A percentile compares a stretch with the other conserved stretches of the same genome.
These are phyloP conservation scores for Prunella himalayana DNA, from an alignment of 2,113 vertebrate species.

Conservation along the genomic window DNA sequence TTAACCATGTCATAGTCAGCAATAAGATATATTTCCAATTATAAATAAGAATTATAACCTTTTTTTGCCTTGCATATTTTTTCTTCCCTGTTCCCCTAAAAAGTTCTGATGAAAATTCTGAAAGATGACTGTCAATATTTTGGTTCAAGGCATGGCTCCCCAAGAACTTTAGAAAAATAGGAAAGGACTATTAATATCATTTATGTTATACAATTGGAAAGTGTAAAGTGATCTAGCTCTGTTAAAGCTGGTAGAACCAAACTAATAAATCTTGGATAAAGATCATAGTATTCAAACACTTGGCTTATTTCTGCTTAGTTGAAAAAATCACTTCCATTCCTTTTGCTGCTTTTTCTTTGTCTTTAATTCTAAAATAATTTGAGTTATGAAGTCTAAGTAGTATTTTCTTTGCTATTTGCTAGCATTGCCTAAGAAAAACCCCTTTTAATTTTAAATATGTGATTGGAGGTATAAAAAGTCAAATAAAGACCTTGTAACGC, in stretches of 20 bases:
- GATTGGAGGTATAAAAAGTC: neutral
- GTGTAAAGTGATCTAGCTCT: neutral
- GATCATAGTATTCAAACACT: neutral
- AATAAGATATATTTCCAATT: neutral
- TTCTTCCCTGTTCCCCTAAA: neutral
- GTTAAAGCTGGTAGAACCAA: neutral
- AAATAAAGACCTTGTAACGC: neutral
- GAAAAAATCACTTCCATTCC: neutral
- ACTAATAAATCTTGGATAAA: neutral
- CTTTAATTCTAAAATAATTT: neutral
- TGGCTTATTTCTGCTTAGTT: neutral
- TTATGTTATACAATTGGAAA: neutral
- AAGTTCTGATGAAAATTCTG: neutral
- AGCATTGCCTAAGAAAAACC: neutral
- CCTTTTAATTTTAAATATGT: neutral
- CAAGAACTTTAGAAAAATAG: neutral
- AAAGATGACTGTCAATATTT: neutral
- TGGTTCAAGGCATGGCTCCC: neutral
- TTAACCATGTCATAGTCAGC: neutral
- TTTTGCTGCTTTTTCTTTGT: neutral
- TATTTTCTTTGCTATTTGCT: neutral
- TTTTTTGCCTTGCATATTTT: neutral
- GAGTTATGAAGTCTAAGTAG: neutral
- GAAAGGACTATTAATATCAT: neutral
- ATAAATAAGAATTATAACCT: neutral